Conservation (phyloP, 2,888 invertebrate species). For the Dryobotodes eremita region DNA sequence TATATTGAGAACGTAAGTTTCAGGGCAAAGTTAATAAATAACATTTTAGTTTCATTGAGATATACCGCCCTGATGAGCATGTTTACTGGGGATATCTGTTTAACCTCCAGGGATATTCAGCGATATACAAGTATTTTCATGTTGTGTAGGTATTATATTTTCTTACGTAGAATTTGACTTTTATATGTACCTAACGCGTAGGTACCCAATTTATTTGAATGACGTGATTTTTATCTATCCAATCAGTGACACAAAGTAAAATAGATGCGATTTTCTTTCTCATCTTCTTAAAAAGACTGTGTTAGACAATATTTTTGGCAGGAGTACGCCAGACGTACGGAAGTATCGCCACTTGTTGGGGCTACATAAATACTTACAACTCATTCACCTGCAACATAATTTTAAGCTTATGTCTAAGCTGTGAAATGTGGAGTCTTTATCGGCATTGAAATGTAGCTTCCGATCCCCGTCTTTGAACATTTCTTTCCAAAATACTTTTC, state of each 20-base stretch:
- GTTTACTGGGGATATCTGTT: constrained; percentile 13
- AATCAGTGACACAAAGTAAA: background rate
- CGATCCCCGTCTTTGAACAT: background rate
- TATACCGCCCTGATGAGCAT: constrained; percentile 2
- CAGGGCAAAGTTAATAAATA: constrained; percentile 27
- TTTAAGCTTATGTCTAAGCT: background rate
- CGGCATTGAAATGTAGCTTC: background rate
- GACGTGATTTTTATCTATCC: background rate
- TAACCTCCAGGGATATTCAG: constrained; percentile 15
- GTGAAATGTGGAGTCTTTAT: background rate
- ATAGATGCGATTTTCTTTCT: background rate
- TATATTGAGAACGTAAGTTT: constrained; percentile 20
- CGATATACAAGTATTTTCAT: background rate
- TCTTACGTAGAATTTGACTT: background rate
- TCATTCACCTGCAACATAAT: background rate
- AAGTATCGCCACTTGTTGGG: background rate
- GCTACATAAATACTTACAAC: background rate
- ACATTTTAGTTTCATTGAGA: constrained; percentile 26
- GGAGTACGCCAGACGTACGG: background rate
- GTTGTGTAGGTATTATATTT: constrained; percentile 5
- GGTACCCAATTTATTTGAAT: background rate
- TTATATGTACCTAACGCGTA: background rate
- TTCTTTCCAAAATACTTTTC: background rate
- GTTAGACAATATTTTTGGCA: too few relatives aligned
- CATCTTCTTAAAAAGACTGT: background rate